phyloP scores from a whole-genome alignment of 2,797 vertebrate genomes.

The Enteromius fasciolatus region DNA sequence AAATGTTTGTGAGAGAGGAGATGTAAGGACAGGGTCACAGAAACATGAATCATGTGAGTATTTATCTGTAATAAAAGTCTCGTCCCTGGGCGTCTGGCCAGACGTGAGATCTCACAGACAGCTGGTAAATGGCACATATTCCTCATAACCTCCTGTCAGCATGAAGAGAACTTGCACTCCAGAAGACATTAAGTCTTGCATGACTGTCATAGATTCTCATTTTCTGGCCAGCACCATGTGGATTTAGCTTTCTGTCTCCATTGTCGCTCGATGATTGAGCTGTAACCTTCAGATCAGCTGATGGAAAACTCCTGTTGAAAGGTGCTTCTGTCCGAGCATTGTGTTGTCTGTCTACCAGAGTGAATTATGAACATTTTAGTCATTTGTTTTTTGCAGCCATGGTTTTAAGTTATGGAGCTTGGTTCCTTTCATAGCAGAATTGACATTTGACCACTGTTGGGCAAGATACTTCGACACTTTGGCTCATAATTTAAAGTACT shows the following conservation, averaged over 20 bases:
- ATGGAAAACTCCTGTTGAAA: conserved; percentile 11
- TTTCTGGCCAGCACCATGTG: not conserved
- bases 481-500: not conserved
- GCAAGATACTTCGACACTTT: not conserved
- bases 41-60: conserved; percentile 60
- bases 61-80: conserved; percentile 68
- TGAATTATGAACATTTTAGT: conserved; percentile 16
- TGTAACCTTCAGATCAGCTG: conserved; percentile 22
- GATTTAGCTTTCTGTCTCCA: not conserved
- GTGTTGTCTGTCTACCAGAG: not conserved
- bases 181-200: not conserved
- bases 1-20: not conserved
- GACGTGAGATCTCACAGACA: conserved; percentile 69
- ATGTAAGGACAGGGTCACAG: conserved; percentile 61
- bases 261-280: not conserved
- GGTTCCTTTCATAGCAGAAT: not conserved
- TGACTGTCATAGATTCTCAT: not conserved
- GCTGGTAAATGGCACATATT: conserved; percentile 75
- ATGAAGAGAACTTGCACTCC: not conserved
- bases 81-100: conserved; percentile 59
- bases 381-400: not conserved
- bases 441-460: not conserved
- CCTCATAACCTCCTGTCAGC: conserved; percentile 77
- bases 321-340: not conserved
- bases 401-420: not conserved